Base-by-base conservation (phyloP, 2,888 invertebrate species). In the Gonocerus acuteangulatus region DNA sequence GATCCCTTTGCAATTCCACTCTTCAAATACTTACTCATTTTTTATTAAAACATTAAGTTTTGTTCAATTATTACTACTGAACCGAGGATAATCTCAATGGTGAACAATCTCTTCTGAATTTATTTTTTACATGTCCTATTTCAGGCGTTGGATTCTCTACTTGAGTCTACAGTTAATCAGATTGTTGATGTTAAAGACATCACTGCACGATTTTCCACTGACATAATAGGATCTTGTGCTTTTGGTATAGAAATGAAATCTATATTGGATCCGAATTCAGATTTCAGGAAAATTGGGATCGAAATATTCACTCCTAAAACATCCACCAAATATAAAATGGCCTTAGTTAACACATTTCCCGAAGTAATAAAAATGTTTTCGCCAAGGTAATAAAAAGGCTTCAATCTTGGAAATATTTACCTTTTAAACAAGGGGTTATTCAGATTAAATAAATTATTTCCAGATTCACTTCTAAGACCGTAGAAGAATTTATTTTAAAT, bases 141-240 rank as follows among this genome's bases (percentile, higher is more conserved):
- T 27, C 19, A 57, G 57, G 44, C 27, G 7, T 9, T 57, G 32
- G 57, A 57, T 9, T 47, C 45, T 19, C 11, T 57, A 16, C 57
- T 57, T 34, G n/a, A 45, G 27, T 1, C 19, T 7, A n/a, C 11
- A 16, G 32, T 57, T 3, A 34, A 57, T n/a, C 16, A 15, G 15
- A 21, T n/a, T 3, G 22, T 77, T 13, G 73, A 79, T 64, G 73
- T 72, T 1, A 76, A 76, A 67, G 74, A 77, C 54, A 72, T 76
- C 9, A 67, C 71, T 4, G 65, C 73, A 2, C 72, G 73, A 15
- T 77, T 72, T 52, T 77, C 77, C 1, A 69, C 73, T 0, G 79
- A 79, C 64, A 71, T 79, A 1, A 77, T 79, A 60, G 76, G 74
- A 2, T 74, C 75, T 0, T 75, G 76, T 1, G 79, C 78, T 1